Conservation (phyloP, 2,113 vertebrate species). For the Piaya cayana region DNA sequence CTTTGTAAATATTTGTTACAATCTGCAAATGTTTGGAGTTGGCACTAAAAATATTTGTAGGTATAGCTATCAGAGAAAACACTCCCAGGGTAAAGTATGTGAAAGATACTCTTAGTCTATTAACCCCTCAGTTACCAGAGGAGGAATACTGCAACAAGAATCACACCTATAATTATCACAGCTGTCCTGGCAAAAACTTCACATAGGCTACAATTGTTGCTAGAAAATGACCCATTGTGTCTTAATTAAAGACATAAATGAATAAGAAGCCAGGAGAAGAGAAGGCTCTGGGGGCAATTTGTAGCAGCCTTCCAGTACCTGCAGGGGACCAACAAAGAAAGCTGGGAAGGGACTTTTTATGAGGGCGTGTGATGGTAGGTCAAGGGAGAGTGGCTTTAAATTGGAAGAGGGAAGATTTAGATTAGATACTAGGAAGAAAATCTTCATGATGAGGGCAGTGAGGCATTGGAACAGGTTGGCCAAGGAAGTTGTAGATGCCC, state of each 20-base stretch:
- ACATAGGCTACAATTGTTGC: background rate
- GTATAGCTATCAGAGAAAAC: background rate
- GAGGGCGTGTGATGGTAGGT: too few species aligned
- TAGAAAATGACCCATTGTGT: background rate
- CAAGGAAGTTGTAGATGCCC: too few species aligned
- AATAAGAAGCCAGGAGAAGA: background rate
- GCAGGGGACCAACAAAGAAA: too few species aligned
- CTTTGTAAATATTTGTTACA: background rate
- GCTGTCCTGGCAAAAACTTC: background rate
- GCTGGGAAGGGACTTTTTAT: too few species aligned
- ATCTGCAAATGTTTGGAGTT: background rate
- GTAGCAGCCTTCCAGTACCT: too few species aligned
- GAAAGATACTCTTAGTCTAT: background rate
- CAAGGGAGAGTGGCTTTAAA: too few species aligned
- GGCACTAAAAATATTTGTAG: background rate
- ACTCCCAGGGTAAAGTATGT: background rate
- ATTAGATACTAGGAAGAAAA: too few species aligned
- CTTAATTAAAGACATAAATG: background rate
- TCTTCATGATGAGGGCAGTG: too few species aligned
- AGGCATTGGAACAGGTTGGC: too few species aligned
- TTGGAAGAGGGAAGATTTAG: too few species aligned
- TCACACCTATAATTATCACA: background rate
- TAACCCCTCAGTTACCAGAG: accelerated
- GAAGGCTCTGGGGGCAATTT: too few species aligned
- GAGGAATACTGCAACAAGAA: background rate